A percentile compares a stretch with the other conserved stretches of the same genome.
phyloP scores from a whole-genome alignment of 1,140 invertebrate genomes.

The Diabrotica undecimpunctata region DNA sequence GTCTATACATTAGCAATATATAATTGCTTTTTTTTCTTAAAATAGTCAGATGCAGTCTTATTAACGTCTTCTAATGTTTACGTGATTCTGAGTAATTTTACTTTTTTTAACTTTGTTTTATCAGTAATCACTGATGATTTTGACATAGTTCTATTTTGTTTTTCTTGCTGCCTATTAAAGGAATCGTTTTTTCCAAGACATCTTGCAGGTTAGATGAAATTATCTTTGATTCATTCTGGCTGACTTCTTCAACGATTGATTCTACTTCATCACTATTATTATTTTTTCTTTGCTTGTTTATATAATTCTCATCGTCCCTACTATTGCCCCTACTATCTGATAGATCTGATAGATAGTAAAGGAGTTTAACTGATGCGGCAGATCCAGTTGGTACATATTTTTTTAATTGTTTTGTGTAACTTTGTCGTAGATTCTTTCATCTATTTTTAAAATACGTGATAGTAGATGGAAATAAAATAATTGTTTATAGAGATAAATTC shows the following conservation, averaged over 20 bases:
- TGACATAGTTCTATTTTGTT: conserved; percentile 19
- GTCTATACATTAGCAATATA: too few relatives aligned
- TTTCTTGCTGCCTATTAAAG: conserved; percentile 14
- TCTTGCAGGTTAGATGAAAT: conserved; percentile 19
- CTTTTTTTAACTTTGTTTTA: conserved; percentile 13
- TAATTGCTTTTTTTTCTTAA: conserved; percentile 15
- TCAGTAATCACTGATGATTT: conserved; percentile 3
- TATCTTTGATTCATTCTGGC: conserved; percentile 18
- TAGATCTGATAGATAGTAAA: conserved; percentile 12
- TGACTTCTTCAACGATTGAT: conserved; percentile 20
- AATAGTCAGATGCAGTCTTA: conserved; percentile 17
- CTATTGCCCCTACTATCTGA: background rate
- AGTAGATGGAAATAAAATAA: conserved; percentile 9
- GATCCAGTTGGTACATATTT: conserved; percentile 6
- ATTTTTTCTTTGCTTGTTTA: conserved; percentile 18
- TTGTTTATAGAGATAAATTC: background rate
- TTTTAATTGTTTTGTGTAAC: conserved; percentile 13
- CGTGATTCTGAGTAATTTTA: conserved; percentile 18
- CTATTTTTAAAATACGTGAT: conserved; percentile 16
- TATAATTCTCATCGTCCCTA: conserved; percentile 8
- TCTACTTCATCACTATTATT: conserved; percentile 18
- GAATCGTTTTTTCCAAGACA: conserved; percentile 20
- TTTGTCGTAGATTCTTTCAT: conserved; percentile 16
- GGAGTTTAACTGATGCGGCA: conserved; percentile 6
- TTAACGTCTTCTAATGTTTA: conserved; percentile 18